Evolutionary conservation across 2,797 vertebrate species (phyloP).

Genomic region (Eurystomus glaucurus): DNA sequence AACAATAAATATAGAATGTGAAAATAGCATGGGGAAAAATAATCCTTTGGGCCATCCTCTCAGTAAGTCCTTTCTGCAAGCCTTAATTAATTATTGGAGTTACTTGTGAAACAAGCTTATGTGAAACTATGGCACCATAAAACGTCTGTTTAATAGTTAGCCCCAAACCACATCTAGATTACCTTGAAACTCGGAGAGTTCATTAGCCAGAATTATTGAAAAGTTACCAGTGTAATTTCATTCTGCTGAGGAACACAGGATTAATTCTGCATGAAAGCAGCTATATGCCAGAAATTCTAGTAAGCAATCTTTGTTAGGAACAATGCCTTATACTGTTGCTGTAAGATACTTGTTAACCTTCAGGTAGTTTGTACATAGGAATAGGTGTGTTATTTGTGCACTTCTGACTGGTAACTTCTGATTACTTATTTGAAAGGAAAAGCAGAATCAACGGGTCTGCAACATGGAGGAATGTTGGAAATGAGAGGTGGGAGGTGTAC

Average conservation of each 20-base stretch:
- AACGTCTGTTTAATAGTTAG: slow-evolving; percentile 34
- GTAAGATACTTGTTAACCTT: not conserved
- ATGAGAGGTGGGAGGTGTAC: not conserved
- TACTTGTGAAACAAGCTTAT: slow-evolving; percentile 29
- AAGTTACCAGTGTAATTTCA: slow-evolving; percentile 3
- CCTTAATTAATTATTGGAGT: not conserved
- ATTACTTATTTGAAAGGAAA: not conserved
- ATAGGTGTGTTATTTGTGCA: not conserved
- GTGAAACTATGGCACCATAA: not conserved
- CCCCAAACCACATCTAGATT: slow-evolving; percentile 16
- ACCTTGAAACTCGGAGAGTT: not conserved
- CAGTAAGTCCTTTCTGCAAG: slow-evolving; percentile 12
- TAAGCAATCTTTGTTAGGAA: not conserved
- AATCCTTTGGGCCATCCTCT: not conserved
- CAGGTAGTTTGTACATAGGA: not conserved
- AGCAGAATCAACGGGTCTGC: not conserved
- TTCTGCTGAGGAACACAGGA: not conserved
- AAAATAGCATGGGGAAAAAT: slow-evolving; percentile 6
- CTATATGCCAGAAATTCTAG: not conserved
- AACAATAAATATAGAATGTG: not conserved
- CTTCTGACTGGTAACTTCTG: not conserved
- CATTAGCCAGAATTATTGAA: not conserved
- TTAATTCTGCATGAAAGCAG: not conserved
- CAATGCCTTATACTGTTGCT: not conserved
- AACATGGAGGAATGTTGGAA: not conserved